Conservation (phyloP, 2,797 vertebrate species). For the Galago senegalensis region DNA sequence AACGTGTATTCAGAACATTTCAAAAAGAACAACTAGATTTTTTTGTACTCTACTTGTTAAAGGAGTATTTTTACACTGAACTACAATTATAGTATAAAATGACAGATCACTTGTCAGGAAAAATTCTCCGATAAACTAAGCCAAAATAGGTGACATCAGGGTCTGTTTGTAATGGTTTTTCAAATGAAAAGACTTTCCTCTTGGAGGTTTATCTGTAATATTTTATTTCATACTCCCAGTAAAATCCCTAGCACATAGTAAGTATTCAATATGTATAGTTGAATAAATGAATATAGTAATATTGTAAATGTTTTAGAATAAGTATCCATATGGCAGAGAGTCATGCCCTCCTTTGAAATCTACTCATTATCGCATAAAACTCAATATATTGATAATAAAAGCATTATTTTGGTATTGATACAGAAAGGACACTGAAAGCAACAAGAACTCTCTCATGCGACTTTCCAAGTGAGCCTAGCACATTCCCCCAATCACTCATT, state of each 20-base stretch:
- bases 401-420: not conserved
- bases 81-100: not conserved
- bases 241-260: not conserved
- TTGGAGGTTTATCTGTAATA: not conserved
- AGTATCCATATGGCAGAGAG: not conserved
- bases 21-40: not conserved
- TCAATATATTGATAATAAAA: not conserved
- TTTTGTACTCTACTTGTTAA: not conserved
- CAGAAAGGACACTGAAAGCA: not conserved
- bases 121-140: conserved; percentile 14
- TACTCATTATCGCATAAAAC: not conserved
- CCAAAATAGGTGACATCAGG: not conserved
- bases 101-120: not conserved
- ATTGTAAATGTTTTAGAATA: conserved; percentile 9
- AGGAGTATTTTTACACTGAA: not conserved
- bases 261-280: not conserved
- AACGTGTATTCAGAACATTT: not conserved
- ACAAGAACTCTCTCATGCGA: not conserved
- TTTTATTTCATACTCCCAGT: not conserved
- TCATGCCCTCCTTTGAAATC: not conserved
- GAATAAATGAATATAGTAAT: not conserved
- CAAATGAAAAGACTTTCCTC: not conserved
- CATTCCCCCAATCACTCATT: not conserved
- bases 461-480: not conserved
- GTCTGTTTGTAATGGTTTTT: not conserved